Base-by-base conservation (phyloP, 2,888 invertebrate genomes). In the Xanthostigma xanthostigma region DNA sequence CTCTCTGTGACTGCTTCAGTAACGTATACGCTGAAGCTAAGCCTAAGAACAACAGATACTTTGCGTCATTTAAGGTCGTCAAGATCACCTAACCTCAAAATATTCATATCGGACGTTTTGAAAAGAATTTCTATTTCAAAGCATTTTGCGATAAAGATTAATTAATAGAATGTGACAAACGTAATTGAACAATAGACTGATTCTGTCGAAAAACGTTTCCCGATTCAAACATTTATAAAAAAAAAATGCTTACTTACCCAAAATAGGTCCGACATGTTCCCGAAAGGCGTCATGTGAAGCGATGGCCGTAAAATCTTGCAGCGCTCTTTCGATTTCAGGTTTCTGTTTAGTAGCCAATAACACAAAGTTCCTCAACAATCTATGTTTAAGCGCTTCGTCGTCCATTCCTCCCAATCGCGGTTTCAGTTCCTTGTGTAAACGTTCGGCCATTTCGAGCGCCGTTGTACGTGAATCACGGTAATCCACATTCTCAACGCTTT, bases 1-100 rank as follows among this genome's bases (percentile, higher is more conserved):
- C 95, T 45, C 93, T 75, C 13, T 92, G 93, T 0, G 80, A 78
- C 67, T 93, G 95, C 63, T 96, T 97, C 44, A 92, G 68, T 27
- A 92, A 77, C 60, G 92, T 84, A 62, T 89, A 86, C 1, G 81
- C 90, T 63, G 65, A 57, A 60, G 72, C 57, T 36, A 65, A 27
- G 6, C 27, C 27, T 27, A 27, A 6, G 27, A 27, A 27, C 6
- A 6, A 11, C 49, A 37, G 38, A 49, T 40, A 39, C 41, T 36
- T 36, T 38, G 35, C 37, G 37, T 36, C 11, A 36, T 17, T n/a
- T 40, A 45, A 33, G 11, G 27, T 14, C n/a, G 35, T 48, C 5
- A 49, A 14, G 12, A 36, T 12, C 13, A 13, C 8, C 10, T 10
- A 3, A 34, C 11, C 14, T 41, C 14, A 36, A 9, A 13, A 36